Evolutionary conservation across 1,140 invertebrate genomes (phyloP).

Genomic region (Cydia pomonella): DNA sequence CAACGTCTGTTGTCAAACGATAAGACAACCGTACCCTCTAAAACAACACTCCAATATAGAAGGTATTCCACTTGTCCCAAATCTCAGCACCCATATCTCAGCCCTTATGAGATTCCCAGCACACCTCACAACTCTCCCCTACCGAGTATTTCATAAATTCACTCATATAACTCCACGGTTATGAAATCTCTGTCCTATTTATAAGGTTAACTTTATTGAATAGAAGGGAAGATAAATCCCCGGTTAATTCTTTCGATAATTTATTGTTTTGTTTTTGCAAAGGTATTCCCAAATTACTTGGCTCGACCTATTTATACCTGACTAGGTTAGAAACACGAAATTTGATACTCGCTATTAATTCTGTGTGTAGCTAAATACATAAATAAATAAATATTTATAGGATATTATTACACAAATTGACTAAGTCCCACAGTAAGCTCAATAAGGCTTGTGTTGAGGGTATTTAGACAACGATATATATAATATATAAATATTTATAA

Average conservation of each 20-base stretch:
- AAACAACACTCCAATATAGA: not conserved
- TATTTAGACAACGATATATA: too few relatives aligned
- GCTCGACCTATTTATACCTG: slow-evolving; percentile 1
- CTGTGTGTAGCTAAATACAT: not conserved
- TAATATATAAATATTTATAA: too few relatives aligned
- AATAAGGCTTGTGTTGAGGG: too few relatives aligned
- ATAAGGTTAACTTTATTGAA: slow-evolving; percentile 2
- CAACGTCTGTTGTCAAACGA: not conserved
- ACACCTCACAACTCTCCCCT: not conserved
- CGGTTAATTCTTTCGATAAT: not conserved
- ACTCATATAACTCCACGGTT: not conserved
- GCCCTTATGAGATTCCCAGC: not conserved
- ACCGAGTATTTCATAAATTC: not conserved
- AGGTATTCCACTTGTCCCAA: not conserved
- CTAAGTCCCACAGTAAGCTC: too few relatives aligned
- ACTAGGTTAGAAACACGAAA: not conserved
- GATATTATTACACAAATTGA: too few relatives aligned
- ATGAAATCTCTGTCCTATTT: not conserved
- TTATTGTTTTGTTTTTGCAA: slow-evolving; percentile 3
- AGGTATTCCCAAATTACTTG: not conserved
- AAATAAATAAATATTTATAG: too few relatives aligned
- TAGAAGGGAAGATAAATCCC: not conserved
- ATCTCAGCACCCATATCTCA: not conserved
- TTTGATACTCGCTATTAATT: not conserved
- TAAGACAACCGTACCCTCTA: not conserved